These are phyloP conservation scores for Gymnocypris eckloni DNA, from an alignment of 2,797 vertebrate species.

Conservation along the genomic window DNA sequence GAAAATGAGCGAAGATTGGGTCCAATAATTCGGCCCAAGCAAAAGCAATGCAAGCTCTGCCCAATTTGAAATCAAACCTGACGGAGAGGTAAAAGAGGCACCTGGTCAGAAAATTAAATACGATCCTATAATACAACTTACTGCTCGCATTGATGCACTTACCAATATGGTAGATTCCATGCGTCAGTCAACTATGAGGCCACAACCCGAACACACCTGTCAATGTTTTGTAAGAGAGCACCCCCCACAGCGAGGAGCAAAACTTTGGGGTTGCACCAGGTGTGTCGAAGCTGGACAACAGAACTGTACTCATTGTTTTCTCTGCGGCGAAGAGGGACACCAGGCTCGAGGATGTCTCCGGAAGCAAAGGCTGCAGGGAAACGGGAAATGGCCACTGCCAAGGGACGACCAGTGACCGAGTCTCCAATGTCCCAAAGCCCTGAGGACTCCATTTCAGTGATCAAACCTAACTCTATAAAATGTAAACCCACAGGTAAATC, in stretches of 20 bases:
- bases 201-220: not conserved
- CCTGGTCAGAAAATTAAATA: not conserved
- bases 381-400: not conserved
- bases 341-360: slow-evolving; percentile 29
- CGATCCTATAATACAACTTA: slow-evolving; percentile 1
- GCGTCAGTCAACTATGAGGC: not conserved
- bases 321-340: slow-evolving; percentile 30
- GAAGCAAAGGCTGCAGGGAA: slow-evolving; percentile 13
- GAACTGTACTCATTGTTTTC: slow-evolving; percentile 15
- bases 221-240: not conserved
- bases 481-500: not conserved
- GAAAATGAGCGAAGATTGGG: no score
- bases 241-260: not conserved
- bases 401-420: slow-evolving; percentile 14
- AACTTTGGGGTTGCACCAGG: not conserved
- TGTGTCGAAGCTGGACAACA: not conserved
- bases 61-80: no score
- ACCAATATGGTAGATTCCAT: not conserved
- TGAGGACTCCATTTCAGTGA: not conserved
- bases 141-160: not conserved
- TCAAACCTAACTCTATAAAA: no score
- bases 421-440: not conserved
- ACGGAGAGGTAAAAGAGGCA: not conserved
- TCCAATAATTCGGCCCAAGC: no score
- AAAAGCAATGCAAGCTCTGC: no score